Percentiles rank a stretch among this genome's conserved stretches.
phyloP scores from a whole-genome alignment of 1,140 invertebrate species.

The Bombus huntii region DNA sequence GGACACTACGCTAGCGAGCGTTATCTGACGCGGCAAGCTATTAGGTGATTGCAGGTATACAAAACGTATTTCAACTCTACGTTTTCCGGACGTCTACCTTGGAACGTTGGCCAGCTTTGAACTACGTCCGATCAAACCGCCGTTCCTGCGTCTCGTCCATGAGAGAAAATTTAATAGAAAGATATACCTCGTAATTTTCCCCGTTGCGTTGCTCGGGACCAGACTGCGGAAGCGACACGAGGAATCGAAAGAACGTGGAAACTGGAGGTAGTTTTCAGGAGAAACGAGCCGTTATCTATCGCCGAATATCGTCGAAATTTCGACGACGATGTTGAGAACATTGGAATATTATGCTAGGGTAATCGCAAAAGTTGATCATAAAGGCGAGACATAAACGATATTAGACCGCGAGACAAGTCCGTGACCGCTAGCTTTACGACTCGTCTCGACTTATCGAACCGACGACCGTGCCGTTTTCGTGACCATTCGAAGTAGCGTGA shows the following conservation, averaged over 20 bases:
- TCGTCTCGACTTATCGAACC: conserved; percentile 18
- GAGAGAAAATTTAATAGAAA: conserved; percentile 10
- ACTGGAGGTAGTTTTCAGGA: neutral
- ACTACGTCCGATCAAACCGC: neutral
- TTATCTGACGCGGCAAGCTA: conserved; percentile 29
- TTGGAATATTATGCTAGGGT: neutral
- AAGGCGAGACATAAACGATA: conserved; percentile 50
- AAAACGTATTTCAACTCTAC: conserved; percentile 34
- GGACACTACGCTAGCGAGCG: neutral
- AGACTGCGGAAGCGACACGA: neutral
- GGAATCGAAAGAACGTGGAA: neutral
- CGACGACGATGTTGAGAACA: conserved; percentile 29
- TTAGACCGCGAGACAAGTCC: conserved; percentile 47
- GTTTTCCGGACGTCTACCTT: neutral
- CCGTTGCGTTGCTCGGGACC: neutral
- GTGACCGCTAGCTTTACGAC: conserved; percentile 6
- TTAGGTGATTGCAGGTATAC: conserved; percentile 59
- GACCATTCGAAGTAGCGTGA: no score
- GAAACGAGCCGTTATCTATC: neutral
- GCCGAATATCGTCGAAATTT: neutral
- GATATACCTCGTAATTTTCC: neutral
- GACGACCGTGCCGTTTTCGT: conserved; percentile 7
- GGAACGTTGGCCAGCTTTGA: neutral
- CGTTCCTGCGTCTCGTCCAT: no score
- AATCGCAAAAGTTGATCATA: conserved; percentile 31